phyloP scores from a whole-genome alignment of 2,888 invertebrate genomes.

The Heliconius sara region DNA sequence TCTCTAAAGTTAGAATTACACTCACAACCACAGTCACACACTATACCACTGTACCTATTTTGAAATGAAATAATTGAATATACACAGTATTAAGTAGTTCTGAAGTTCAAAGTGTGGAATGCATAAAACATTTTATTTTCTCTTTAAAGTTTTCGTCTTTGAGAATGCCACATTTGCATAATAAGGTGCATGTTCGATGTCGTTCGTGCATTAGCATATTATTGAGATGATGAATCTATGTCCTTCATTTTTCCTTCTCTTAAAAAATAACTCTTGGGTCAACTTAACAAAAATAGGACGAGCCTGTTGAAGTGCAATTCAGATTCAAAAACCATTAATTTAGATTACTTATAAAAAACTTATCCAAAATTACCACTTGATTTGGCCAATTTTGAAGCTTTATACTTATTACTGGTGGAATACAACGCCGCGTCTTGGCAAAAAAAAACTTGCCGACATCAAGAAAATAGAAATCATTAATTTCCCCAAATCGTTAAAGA shows the following conservation, averaged over 20 bases:
- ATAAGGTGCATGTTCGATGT: constrained; percentile 24
- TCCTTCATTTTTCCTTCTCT: background rate
- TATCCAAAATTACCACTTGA: too few species aligned
- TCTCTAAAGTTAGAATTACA: background rate
- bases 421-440: too few species aligned
- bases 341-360: too few species aligned
- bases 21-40: background rate
- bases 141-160: background rate
- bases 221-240: constrained; percentile 20
- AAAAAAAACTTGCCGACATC: too few species aligned
- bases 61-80: constrained; percentile 2
- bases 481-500: background rate
- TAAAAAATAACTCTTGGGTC: too few species aligned
- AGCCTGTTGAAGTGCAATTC: background rate
- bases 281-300: background rate
- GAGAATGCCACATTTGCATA: constrained; percentile 20
- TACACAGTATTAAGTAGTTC: background rate
- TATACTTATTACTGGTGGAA: too few species aligned
- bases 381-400: too few species aligned
- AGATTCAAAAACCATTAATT: too few species aligned
- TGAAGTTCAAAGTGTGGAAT: constrained; percentile 22
- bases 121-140: constrained; percentile 24
- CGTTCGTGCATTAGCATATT: constrained; percentile 16
- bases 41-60: background rate
- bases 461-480: too few species aligned